These are phyloP conservation scores for Therioaphis trifolii DNA, from an alignment of 2,888 invertebrate genomes.

Conservation along the genomic window DNA sequence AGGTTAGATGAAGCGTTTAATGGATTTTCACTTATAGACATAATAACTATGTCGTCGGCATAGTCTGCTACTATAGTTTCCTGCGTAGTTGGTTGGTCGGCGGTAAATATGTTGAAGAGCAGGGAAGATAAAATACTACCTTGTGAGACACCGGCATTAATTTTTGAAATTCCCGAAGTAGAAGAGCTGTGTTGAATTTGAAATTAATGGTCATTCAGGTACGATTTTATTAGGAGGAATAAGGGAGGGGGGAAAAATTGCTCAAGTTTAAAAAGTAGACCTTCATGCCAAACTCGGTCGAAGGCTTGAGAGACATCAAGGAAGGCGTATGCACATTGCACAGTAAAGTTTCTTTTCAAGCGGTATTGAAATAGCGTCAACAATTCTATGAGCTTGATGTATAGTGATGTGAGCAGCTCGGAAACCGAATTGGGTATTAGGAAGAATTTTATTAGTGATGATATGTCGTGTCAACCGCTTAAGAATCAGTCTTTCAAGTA, in stretches of 20 bases:
- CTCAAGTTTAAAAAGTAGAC: not conserved
- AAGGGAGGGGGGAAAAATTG: not conserved
- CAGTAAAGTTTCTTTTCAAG: conserved; percentile 19
- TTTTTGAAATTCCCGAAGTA: conserved; percentile 1
- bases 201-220: conserved; percentile 5
- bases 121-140: conserved; percentile 9
- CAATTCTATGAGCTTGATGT: conserved; percentile 8
- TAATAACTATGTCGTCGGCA: not conserved
- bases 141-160: conserved; percentile 19
- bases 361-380: not conserved
- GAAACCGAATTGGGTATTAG: conserved; percentile 27
- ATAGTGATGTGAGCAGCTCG: not conserved
- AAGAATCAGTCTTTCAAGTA: conserved; percentile 7
- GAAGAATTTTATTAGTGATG: conserved; percentile 26
- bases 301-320: conserved; percentile 1
- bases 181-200: not conserved
- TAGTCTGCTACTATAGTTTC: not conserved
- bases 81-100: not conserved
- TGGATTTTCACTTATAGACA: not conserved
- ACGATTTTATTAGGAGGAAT: conserved; percentile 23
- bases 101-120: conserved; percentile 2
- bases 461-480: not conserved
- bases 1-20: no score
- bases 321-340: not conserved
- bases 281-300: not conserved